Conservation (phyloP, 2,113 vertebrate genomes). For the Phaethon lepturus region DNA sequence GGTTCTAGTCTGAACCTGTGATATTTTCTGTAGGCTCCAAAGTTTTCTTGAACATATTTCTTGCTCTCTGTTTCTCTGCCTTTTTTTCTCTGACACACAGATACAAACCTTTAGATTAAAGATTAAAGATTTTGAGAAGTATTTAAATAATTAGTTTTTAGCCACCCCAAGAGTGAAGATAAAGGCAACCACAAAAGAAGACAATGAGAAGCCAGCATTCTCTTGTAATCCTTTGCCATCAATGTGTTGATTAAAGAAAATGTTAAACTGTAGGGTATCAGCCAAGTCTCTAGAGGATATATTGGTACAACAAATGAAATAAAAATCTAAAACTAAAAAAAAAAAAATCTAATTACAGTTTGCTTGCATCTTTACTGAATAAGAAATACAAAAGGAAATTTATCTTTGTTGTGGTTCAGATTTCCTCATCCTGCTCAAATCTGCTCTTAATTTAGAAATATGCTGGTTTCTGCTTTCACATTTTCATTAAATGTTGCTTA, state of each 20-base stretch:
- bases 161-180: neutral
- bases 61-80: neutral
- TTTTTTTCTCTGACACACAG: neutral
- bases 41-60: neutral
- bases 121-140: neutral
- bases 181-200: slow-evolving; percentile 49
- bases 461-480: slow-evolving; percentile 18
- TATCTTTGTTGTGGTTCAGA: slow-evolving; percentile 42
- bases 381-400: slow-evolving; percentile 42
- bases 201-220: neutral
- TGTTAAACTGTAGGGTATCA: neutral
- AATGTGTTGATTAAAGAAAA: slow-evolving; percentile 52
- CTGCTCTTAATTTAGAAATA: slow-evolving; percentile 57
- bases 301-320: neutral
- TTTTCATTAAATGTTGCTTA: slow-evolving; percentile 30
- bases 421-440: slow-evolving; percentile 36
- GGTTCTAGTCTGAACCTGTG: neutral
- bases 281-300: slow-evolving; percentile 12
- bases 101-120: neutral
- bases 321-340: neutral
- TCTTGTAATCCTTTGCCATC: slow-evolving; percentile 20
- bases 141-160: slow-evolving; percentile 49
- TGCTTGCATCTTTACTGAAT: slow-evolving; percentile 42
- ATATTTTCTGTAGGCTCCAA: neutral
- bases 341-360: slow-evolving; percentile 24